Evolutionary conservation across 2,888 invertebrate genomes (phyloP).

Genomic region (Bembecia ichneumoniformis): DNA sequence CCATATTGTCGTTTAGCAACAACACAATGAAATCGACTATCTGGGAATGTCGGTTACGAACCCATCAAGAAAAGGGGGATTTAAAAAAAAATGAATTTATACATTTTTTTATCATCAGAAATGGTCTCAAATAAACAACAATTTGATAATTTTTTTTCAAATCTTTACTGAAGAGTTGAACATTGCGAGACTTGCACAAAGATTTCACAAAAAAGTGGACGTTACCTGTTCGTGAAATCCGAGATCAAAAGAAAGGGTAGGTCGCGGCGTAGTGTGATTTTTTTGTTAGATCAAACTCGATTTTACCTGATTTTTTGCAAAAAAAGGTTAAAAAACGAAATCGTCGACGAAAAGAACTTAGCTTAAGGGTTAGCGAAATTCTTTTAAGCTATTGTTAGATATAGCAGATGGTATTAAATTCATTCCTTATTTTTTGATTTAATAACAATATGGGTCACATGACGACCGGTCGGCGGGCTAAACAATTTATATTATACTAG

Average conservation of each 20-base stretch:
- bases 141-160: slow-evolving; percentile 41
- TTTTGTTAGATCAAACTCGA: slow-evolving; percentile 31
- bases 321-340: slow-evolving; percentile 48
- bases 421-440: slow-evolving; percentile 52
- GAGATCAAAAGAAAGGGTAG: slow-evolving; percentile 68
- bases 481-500: slow-evolving; percentile 17
- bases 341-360: slow-evolving; percentile 57
- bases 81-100: slow-evolving; percentile 53
- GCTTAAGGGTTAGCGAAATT: slow-evolving; percentile 58
- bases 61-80: slow-evolving; percentile 51
- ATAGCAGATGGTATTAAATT: slow-evolving; percentile 49
- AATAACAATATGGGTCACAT: slow-evolving; percentile 49
- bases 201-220: slow-evolving; percentile 55
- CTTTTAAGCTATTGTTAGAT: slow-evolving; percentile 36
- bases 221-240: slow-evolving; percentile 69
- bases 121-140: slow-evolving; percentile 59
- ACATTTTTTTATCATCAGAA: slow-evolving; percentile 51
- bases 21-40: slow-evolving; percentile 53
- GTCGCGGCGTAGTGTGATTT: slow-evolving; percentile 47
- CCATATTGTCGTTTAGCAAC: slow-evolving; percentile 48
- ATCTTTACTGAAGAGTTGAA: slow-evolving; percentile 55
- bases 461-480: slow-evolving; percentile 17
- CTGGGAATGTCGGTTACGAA: slow-evolving; percentile 70
- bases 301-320: slow-evolving; percentile 50
- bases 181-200: slow-evolving; percentile 62